Base-by-base conservation (phyloP, 2,113 vertebrate species). In the Takifugu bimaculatus region DNA sequence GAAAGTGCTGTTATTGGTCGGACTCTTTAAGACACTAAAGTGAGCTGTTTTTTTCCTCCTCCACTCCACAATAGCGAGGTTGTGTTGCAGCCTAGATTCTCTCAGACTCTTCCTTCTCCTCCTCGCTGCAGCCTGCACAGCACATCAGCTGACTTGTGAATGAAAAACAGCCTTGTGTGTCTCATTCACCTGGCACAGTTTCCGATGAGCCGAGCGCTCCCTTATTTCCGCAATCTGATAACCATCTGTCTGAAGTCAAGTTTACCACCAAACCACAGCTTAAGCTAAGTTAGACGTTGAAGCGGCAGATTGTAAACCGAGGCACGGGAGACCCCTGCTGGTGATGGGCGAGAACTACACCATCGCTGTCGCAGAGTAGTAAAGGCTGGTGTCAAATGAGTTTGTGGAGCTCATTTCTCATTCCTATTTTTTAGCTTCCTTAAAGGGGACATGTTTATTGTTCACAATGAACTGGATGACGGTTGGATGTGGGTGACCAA, bases 401-500 rank as follows among this genome's bases (percentile, higher is more conserved):
- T 39, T 3, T 13, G 45, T 9, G 1, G 26, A 15, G 57, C 44
- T 4, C 28, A 15, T 35, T 35, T 20, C 65, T 68, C 68, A 39
- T 59, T 13, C 60, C 13, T 3, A 11, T 63, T 6, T 44, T 1
- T 81, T 48, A 96, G 95, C 92, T 99, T 99, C 88, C 92, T 99
- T 81, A 98, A 99, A 93, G 97, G 95, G 86, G 97, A 99, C 83
- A 98, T 99, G 95, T 98, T 99, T 90, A 99, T 99, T 88, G 97
- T 99, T 87, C 97, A 97, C 87, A 99, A 99, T 6, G 96, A 97
- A 85, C 90, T 98, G 87, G 97, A 98, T 64, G 97, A 99, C 85
- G 96, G 97, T 69, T 99, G 97, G 97, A 96, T 98, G 95, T 99
- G 97, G 97, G 96, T 98, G 74, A 94, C 94, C 77, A 98, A 99